A percentile compares a stretch with the other conserved stretches of the same genome.
These are phyloP conservation scores for Charaxes varanes DNA, from an alignment of 1,140 invertebrate genomes.

Conservation along the genomic window DNA sequence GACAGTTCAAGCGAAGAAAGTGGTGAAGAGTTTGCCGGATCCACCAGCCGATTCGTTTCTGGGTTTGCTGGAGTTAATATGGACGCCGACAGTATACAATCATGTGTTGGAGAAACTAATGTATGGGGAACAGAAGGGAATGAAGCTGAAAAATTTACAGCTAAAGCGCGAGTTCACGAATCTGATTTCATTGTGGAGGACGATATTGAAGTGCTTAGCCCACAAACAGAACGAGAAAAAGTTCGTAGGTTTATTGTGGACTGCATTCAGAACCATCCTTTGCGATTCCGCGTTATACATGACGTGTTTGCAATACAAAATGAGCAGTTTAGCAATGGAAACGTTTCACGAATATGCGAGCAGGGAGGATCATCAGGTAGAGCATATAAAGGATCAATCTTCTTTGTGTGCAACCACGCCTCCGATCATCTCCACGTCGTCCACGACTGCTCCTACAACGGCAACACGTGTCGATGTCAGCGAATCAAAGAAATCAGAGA, in stretches of 20 bases:
- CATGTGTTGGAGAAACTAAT: conserved; percentile 7
- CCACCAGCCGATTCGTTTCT: conserved; percentile 4
- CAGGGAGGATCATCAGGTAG: conserved; percentile 11
- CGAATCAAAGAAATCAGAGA: conserved; percentile 8
- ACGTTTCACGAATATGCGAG: conserved; percentile 17
- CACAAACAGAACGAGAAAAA: conserved; percentile 14
- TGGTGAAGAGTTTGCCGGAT: background rate
- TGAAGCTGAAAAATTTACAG: conserved; percentile 12
- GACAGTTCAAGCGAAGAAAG: conserved; percentile 1
- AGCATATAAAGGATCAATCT: conserved; percentile 14
- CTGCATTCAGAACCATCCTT: conserved; percentile 17
- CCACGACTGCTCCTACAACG: conserved; percentile 18
- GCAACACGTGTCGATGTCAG: conserved; percentile 9
- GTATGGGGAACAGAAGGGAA: conserved; percentile 4
- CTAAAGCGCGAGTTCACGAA: conserved; percentile 12
- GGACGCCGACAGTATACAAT: background rate
- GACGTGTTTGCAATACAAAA: conserved; percentile 19
- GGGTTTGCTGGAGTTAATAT: conserved; percentile 7
- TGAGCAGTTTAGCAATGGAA: conserved; percentile 8
- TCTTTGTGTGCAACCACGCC: conserved; percentile 13
- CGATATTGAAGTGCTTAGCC: conserved; percentile 8
- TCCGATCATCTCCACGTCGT: conserved; percentile 18
- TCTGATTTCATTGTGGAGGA: conserved; percentile 15
- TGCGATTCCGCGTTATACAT: conserved; percentile 14
- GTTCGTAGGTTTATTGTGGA: conserved; percentile 16